Conservation (phyloP, 2,113 vertebrate genomes). For the Percina caprodes region DNA sequence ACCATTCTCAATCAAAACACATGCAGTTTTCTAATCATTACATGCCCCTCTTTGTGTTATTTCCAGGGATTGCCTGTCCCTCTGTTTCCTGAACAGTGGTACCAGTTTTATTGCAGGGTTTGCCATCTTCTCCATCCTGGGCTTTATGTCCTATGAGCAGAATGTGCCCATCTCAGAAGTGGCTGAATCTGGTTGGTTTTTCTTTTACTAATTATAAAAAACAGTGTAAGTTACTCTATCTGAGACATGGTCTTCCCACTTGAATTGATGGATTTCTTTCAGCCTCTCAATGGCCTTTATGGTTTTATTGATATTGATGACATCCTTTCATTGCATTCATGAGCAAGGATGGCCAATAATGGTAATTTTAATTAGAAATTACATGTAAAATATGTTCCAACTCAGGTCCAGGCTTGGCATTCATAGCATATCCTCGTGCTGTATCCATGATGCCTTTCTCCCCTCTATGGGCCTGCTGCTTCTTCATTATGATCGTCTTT, state of each 20-base stretch:
- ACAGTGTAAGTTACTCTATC: too few species aligned
- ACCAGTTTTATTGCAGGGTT: conserved; percentile 97
- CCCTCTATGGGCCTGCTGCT: conserved; percentile 95
- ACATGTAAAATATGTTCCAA: conserved; percentile 39
- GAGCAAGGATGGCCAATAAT: neutral
- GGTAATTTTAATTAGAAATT: neutral
- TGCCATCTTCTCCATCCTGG: conserved; percentile 98
- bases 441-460: conserved; percentile 98
- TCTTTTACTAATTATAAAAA: neutral
- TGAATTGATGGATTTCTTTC: neutral
- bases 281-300: neutral
- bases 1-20: neutral
- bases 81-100: conserved; percentile 96
- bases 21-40: neutral
- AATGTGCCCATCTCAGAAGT: conserved; percentile 94
- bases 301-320: neutral
- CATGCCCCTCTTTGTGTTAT: neutral
- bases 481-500: conserved; percentile 97
- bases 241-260: neutral
- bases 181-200: conserved; percentile 92
- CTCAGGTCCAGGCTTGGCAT: conserved; percentile 94
- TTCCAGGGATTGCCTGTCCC: conserved; percentile 91
- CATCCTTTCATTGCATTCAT: neutral
- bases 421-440: conserved; percentile 97
- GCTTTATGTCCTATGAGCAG: conserved; percentile 96